A percentile compares a stretch with the other conserved stretches of the same genome.
Conservation (phyloP, 1,140 invertebrate genomes). For the Archivesica marissinica region DNA sequence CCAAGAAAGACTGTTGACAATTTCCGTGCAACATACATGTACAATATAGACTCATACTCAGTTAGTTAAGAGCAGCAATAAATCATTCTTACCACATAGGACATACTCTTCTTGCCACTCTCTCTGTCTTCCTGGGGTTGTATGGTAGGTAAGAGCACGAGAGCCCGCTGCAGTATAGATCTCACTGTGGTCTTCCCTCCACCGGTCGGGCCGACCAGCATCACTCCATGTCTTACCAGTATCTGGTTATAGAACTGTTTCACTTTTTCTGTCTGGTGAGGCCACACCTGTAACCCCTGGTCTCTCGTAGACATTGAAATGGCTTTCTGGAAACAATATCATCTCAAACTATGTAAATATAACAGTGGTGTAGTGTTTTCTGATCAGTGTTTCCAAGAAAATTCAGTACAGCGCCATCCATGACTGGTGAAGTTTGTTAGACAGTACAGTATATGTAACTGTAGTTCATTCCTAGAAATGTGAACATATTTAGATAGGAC, state of each 20-base stretch:
- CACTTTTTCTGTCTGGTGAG: constrained; percentile 82
- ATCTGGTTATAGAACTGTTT: constrained; percentile 83
- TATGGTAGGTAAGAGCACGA: constrained; percentile 81
- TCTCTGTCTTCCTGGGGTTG: constrained; percentile 65
- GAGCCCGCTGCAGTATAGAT: constrained; percentile 81
- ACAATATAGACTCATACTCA: background rate
- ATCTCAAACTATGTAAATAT: background rate
- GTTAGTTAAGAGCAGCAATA: too few relatives aligned
- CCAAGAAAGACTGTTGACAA: too few relatives aligned
- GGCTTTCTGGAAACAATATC: constrained; percentile 77
- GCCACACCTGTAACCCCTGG: constrained; percentile 79
- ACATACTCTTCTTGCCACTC: constrained; percentile 55
- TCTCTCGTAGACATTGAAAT: constrained; percentile 81
- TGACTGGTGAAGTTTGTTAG: too few relatives aligned
- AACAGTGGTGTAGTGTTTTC: background rate
- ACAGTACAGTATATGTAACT: too few relatives aligned
- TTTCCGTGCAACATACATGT: too few relatives aligned
- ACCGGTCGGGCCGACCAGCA: constrained; percentile 83
- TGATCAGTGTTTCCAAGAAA: too few relatives aligned
- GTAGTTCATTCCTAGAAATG: too few relatives aligned
- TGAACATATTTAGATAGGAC: too few relatives aligned
- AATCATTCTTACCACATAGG: constrained; percentile 47
- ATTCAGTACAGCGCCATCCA: too few relatives aligned
- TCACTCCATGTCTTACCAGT: constrained; percentile 83
- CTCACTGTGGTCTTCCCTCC: constrained; percentile 82